Evolutionary conservation across 2,888 invertebrate species (phyloP), one percentile per base, ranked within the genome.

Genomic region (Thymelicus sylvestris): DNA sequence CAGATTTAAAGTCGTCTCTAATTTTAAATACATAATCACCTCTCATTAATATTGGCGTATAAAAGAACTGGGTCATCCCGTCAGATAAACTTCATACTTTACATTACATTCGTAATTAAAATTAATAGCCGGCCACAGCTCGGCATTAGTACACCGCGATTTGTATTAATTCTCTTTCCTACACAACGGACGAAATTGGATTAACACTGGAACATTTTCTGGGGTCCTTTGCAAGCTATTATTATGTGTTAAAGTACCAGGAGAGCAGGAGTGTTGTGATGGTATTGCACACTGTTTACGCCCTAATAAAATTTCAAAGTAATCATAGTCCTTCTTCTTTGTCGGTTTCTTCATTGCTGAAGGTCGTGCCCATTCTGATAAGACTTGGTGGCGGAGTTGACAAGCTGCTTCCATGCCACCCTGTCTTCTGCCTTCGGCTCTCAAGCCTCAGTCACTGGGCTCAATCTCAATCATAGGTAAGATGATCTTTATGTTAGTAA

Each of bases 161-260:
- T 70, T 65, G 69, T 70, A 70, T 70, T 70, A 70, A 70, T 70
- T 65, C 62, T 8, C 63, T 55, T 19, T 52, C 64, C 59, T 15
- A 65, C 65, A 70, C 63, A 55, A 70, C 41, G 41, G 65, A 44
- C 60, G 10, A 66, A 70, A 70, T 70, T 70, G 70, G 70, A 70
- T 70, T 70, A 70, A 65, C 70, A 65, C 60, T 7, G 70, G 13
- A 65, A 70, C 70, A 70, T 70, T 70, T 59, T 60, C 70, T 63
- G 65, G 60, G 65, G 52, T 59, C 65, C 60, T 31, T 52, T 41
- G 52, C 24, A n/a, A 38, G 60, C 70, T 44, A 70, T 65, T 59
- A 64, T 59, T 70, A 60, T 70, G 65, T 70, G 65, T 70, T 64
- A 65, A 59, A 61, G 19, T 60, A 48, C 7, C n/a, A 60, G 1